Conservation (phyloP, 1,140 invertebrate genomes). For the Sarcophaga peregrina region DNA sequence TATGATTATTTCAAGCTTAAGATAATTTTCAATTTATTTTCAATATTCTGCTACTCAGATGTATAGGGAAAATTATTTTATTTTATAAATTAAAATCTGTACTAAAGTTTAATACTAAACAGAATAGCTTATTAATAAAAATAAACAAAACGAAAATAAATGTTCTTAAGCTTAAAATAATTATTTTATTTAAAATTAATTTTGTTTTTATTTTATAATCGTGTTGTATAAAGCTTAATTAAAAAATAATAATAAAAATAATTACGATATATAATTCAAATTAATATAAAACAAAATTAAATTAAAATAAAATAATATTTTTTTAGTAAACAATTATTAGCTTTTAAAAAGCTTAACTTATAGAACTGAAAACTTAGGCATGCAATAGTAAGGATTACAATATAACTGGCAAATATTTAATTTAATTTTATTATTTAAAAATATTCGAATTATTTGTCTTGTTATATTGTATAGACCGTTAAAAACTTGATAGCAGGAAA, state of each 20-base stretch:
- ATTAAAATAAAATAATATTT: slow-evolving; percentile 24
- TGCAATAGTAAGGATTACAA: neutral
- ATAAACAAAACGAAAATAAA: neutral
- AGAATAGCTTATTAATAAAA: neutral
- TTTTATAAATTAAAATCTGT: neutral
- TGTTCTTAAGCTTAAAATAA: no score
- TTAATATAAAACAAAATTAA: slow-evolving; percentile 15
- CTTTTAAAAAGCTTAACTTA: slow-evolving; percentile 30
- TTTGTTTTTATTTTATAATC: neutral
- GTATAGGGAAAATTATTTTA: neutral
- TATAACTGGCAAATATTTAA: no score
- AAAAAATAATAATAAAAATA: slow-evolving; percentile 13
- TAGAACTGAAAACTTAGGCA: neutral
- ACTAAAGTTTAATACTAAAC: neutral
- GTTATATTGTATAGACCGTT: no score
- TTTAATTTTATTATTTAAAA: no score
- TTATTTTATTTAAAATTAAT: neutral
- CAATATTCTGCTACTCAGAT: no score
- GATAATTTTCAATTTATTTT: no score
- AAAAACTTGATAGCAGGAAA: neutral
- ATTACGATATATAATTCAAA: neutral
- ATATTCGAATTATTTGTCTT: no score
- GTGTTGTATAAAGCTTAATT: slow-evolving; percentile 36
- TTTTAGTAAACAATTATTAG: slow-evolving; percentile 13
- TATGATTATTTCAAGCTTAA: no score